Percentiles rank a stretch among this genome's conserved stretches.
These are phyloP conservation scores for Epinephelus moara DNA, from an alignment of 2,113 vertebrate genomes.

Conservation along the genomic window DNA sequence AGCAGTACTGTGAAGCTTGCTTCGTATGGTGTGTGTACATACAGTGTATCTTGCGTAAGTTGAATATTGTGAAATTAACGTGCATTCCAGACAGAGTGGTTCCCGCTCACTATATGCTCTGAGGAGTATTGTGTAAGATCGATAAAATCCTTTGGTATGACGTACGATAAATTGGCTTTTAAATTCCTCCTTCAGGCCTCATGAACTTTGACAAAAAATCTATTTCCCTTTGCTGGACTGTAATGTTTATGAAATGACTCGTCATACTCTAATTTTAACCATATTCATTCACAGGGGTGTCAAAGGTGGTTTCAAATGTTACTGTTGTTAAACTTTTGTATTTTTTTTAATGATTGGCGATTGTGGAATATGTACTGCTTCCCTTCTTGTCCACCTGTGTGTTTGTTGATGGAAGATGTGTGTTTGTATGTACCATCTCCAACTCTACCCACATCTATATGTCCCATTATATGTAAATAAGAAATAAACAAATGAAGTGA, in stretches of 20 bases:
- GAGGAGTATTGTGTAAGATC: slow-evolving; percentile 26
- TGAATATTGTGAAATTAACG: slow-evolving; percentile 57
- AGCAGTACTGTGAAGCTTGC: slow-evolving; percentile 70
- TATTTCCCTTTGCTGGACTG: slow-evolving; percentile 21
- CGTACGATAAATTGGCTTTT: slow-evolving; percentile 39
- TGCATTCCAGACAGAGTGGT: slow-evolving; percentile 55
- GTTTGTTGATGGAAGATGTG: slow-evolving; percentile 62
- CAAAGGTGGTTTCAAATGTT: slow-evolving; percentile 54
- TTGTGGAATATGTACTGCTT: slow-evolving; percentile 63
- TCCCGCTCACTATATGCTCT: slow-evolving; percentile 16
- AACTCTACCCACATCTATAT: slow-evolving; percentile 27
- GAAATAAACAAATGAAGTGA: slow-evolving; percentile 68
- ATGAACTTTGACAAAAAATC: slow-evolving; percentile 6
- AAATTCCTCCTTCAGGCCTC: slow-evolving; percentile 20
- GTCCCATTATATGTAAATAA: slow-evolving; percentile 80
- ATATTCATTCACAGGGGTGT: slow-evolving; percentile 37
- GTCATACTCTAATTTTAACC: slow-evolving; percentile 29
- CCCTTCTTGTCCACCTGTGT: slow-evolving; percentile 53
- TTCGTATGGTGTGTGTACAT: slow-evolving; percentile 64
- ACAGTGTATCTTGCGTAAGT: slow-evolving; percentile 46
- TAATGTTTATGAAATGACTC: slow-evolving; percentile 7
- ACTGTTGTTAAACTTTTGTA: slow-evolving; percentile 47
- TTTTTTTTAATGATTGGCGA: slow-evolving; percentile 40
- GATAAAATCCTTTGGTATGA: slow-evolving; percentile 42
- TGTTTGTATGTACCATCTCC: slow-evolving; percentile 60